phyloP scores from a whole-genome alignment of 2,113 vertebrate species.

The Petromus typicus region DNA sequence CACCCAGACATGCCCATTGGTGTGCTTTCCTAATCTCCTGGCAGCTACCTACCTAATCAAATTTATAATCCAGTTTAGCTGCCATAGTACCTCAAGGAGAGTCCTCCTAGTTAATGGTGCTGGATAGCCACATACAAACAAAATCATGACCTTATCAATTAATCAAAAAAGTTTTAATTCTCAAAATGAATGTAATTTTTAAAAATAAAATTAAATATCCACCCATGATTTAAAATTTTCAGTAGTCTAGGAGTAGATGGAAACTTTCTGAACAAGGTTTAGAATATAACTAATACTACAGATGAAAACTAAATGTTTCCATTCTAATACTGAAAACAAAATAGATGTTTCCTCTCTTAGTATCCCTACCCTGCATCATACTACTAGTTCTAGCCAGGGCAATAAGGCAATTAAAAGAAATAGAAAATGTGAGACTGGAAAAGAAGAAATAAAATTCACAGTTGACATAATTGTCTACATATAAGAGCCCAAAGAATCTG shows the following conservation, averaged over 20 bases:
- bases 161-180: conserved; percentile 4
- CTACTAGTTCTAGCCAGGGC: background rate
- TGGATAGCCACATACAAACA: background rate
- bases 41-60: background rate
- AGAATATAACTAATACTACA: background rate
- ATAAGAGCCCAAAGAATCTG: background rate
- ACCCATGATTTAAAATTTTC: background rate
- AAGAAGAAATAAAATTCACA: background rate
- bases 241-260: background rate
- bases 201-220: conserved; percentile 23
- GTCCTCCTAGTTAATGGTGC: background rate
- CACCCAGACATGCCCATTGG: background rate
- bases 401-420: conserved; percentile 20
- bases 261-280: background rate
- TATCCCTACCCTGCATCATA: background rate
- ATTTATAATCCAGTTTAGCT: background rate
- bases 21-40: background rate
- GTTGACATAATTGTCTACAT: background rate
- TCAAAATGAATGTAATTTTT: conserved; percentile 16
- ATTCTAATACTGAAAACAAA: background rate
- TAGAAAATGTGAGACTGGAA: background rate
- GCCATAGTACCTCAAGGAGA: background rate
- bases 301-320: background rate
- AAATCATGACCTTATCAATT: background rate
- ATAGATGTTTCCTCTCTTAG: background rate